Evolutionary conservation across 2,888 invertebrate species (phyloP).

Genomic region (Latrodectus elegans): DNA sequence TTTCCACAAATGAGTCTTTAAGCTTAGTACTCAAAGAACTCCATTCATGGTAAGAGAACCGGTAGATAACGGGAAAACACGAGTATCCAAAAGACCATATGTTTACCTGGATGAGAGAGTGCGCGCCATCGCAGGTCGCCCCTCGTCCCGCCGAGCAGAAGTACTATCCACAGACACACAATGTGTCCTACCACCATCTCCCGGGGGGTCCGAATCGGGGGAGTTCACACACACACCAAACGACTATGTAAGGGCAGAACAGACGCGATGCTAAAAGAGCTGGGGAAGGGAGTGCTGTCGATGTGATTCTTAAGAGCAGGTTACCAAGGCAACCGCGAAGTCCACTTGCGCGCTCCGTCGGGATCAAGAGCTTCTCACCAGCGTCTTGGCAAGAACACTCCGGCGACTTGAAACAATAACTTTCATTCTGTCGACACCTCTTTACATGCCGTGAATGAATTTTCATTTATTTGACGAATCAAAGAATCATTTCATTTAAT

Average conservation of each 20-base stretch:
- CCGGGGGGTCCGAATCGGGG: slow-evolving; percentile 7
- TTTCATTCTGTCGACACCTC: too few species aligned
- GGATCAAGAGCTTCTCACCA: slow-evolving; percentile 17
- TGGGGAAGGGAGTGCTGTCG: neutral
- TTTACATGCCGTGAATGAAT: too few species aligned
- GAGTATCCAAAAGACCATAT: slow-evolving; percentile 22
- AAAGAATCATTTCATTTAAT: too few species aligned
- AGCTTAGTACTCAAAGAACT: too few species aligned
- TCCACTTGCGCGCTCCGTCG: slow-evolving; percentile 24
- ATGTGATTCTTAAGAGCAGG: slow-evolving; percentile 10
- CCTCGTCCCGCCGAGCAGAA: slow-evolving; percentile 11
- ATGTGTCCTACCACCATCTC: slow-evolving; percentile 21
- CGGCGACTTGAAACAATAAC: too few species aligned
- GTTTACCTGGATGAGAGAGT: slow-evolving; percentile 40
- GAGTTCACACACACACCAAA: neutral
- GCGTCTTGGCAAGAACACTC: neutral
- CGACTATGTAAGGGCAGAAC: neutral
- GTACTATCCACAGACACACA: slow-evolving; percentile 28
- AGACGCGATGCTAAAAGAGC: neutral
- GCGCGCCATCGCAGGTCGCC: slow-evolving; percentile 30
- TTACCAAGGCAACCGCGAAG: slow-evolving; percentile 47
- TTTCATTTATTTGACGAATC: too few species aligned
- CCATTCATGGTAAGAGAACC: too few species aligned
- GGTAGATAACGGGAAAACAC: too few species aligned
- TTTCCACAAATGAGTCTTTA: too few species aligned